Base-by-base conservation (phyloP, 2,888 invertebrate species). In the Linnaemya tessellans region DNA sequence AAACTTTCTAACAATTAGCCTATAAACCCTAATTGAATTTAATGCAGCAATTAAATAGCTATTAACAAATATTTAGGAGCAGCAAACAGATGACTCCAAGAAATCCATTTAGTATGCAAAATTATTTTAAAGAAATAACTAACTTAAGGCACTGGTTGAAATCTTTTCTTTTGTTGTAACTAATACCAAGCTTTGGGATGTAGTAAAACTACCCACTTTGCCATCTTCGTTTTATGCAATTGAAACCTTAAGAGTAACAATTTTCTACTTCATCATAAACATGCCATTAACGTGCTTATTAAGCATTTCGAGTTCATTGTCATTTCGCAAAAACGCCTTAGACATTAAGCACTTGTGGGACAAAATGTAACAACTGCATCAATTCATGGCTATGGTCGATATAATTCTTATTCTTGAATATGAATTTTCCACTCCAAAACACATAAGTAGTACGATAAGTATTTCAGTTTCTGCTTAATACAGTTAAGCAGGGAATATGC, bases 231-330 rank as follows among this genome's bases (percentile, higher is more conserved):
- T 20, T 9, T 15, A 51, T 20, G 51, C 20, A 20, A 18, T 51
- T 51, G 51, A 51, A 20, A 18, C 1, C 20, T 22, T 54, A 22
- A 54, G 11, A 4, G 9, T 9, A 54, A 22, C 20, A 54, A 54
- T 20, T 41, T 18, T 51, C 51, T 51, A 54, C 62, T 78, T 70
- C 15, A 60, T 49, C 25, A 15, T 62, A 60, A 60, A 25, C 41
- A 35, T 35, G 41, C 7, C 25, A 25, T 51, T 68, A 60, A 38
- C n/a, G 41, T 70, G 41, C 38, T 18, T 62, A 67, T 74, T 64
- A 74, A 56, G 68, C 58, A 49, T 68, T 84, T 74, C 18, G 74
- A 74, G 74, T 79, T 71, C 77, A 82, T 64, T 64, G 58, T 64
- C 77, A 70, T 71, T 18, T 58, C n/a, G 20, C 18, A 82, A 35